These are phyloP conservation scores for Colletes gigas DNA, from an alignment of 1,140 invertebrate species.

Conservation along the genomic window DNA sequence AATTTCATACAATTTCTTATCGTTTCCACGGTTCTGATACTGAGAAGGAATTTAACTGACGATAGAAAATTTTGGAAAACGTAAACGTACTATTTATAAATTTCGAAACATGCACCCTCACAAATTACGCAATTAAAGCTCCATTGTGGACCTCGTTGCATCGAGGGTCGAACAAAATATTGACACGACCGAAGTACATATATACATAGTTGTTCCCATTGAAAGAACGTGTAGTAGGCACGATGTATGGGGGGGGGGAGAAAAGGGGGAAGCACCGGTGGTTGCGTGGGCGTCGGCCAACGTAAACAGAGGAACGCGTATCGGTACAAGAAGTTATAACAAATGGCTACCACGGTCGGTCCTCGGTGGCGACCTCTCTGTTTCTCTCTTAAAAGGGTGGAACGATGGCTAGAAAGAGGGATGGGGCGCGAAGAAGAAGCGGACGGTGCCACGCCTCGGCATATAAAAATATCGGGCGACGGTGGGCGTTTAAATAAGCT, in stretches of 20 bases:
- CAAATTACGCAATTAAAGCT: slow-evolving; percentile 14
- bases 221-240: background rate
- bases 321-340: slow-evolving; percentile 67
- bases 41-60: no score
- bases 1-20: no score
- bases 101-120: no score
- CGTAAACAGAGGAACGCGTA: slow-evolving; percentile 63
- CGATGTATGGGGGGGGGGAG: no score
- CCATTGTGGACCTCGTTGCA: background rate
- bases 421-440: slow-evolving; percentile 27
- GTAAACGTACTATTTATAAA: no score
- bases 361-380: slow-evolving; percentile 8
- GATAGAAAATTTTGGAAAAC: no score
- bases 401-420: background rate
- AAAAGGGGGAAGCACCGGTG: slow-evolving; percentile 1
- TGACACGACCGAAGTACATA: slow-evolving; percentile 6
- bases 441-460: slow-evolving; percentile 64
- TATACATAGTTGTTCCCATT: background rate
- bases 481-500: slow-evolving; percentile 55
- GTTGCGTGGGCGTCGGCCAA: slow-evolving; percentile 57
- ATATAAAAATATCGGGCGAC: slow-evolving; percentile 69
- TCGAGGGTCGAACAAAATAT: slow-evolving; percentile 24
- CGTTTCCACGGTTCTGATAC: no score
- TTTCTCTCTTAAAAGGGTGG: slow-evolving; percentile 1
- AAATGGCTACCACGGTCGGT: slow-evolving; percentile 60